phyloP scores from a whole-genome alignment of 1,140 invertebrate species.

The Bombus vancouverensis region DNA sequence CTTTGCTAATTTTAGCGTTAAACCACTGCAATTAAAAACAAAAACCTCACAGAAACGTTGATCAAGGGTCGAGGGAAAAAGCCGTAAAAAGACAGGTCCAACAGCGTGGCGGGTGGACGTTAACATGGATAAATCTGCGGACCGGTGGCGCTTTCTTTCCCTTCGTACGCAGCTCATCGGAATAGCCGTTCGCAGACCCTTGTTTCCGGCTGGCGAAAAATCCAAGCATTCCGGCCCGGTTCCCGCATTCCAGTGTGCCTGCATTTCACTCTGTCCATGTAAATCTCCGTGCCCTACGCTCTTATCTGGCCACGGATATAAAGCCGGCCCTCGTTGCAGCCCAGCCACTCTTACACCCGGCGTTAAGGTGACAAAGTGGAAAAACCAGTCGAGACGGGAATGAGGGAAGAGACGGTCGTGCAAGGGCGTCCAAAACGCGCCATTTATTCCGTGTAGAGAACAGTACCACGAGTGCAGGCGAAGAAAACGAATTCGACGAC shows the following conservation, averaged over 20 bases:
- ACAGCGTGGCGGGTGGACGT: too few species aligned
- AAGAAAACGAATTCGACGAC: conserved; percentile 52
- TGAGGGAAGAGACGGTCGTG: not conserved
- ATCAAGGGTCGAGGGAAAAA: too few species aligned
- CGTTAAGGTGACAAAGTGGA: conserved; percentile 37
- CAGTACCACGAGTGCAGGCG: not conserved
- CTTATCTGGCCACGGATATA: conserved; percentile 51
- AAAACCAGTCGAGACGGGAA: not conserved
- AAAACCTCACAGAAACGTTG: too few species aligned
- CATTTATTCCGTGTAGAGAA: conserved; percentile 47
- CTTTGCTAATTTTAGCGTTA: too few species aligned
- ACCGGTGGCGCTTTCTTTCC: not conserved
- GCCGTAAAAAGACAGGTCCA: too few species aligned
- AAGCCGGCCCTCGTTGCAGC: conserved; percentile 20
- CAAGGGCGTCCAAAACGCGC: conserved; percentile 38
- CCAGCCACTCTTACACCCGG: not conserved
- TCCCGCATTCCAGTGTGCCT: conserved; percentile 42
- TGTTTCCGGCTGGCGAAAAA: conserved; percentile 46
- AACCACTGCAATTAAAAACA: too few species aligned
- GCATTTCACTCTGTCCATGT: conserved; percentile 53
- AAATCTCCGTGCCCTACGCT: conserved; percentile 51
- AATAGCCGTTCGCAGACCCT: conserved; percentile 35
- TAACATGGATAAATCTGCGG: conserved; percentile 26
- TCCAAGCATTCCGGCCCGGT: conserved; percentile 47
- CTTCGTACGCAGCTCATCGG: conserved; percentile 5